A percentile compares a stretch with the other conserved stretches of the same genome.
These are phyloP conservation scores for Papilio elwesi DNA, from an alignment of 2,888 invertebrate genomes.

Conservation along the genomic window DNA sequence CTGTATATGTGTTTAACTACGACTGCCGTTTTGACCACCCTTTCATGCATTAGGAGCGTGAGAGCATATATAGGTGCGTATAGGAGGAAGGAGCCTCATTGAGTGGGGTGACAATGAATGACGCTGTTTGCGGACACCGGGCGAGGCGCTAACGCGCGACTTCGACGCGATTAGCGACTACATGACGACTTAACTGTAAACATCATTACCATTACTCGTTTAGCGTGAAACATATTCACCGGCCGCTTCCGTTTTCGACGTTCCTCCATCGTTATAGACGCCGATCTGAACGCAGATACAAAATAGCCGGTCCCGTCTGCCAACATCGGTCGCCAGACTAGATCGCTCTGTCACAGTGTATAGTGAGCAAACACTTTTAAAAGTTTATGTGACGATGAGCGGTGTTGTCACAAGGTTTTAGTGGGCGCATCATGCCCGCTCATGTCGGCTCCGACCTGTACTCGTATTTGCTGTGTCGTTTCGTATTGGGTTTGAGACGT, in stretches of 20 bases:
- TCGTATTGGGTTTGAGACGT: conserved; percentile 69
- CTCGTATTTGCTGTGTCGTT: conserved; percentile 65
- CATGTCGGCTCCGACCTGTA: conserved; percentile 58
- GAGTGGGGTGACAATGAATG: conserved; percentile 78
- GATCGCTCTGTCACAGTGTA: conserved; percentile 75
- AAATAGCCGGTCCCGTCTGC: conserved; percentile 54
- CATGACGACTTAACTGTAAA: conserved; percentile 82
- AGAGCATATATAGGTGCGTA: conserved; percentile 42
- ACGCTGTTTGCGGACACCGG: conserved; percentile 79
- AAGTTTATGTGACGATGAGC: conserved; percentile 77
- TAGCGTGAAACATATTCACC: conserved; percentile 44
- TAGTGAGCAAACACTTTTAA: conserved; percentile 79
- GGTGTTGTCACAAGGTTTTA: conserved; percentile 79
- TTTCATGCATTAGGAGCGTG: conserved; percentile 42
- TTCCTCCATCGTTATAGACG: conserved; percentile 48
- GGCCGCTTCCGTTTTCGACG: conserved; percentile 48
- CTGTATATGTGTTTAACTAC: background rate
- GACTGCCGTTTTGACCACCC: conserved; percentile 44
- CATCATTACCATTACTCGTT: conserved; percentile 75
- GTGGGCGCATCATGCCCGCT: conserved; percentile 76
- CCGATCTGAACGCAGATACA: conserved; percentile 39
- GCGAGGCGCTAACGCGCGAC: conserved; percentile 83
- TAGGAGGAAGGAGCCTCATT: conserved; percentile 63
- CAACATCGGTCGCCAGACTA: conserved; percentile 72
- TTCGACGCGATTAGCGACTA: conserved; percentile 71